Base-by-base conservation (phyloP, 1,140 invertebrate genomes). In the Charaxes varanes region DNA sequence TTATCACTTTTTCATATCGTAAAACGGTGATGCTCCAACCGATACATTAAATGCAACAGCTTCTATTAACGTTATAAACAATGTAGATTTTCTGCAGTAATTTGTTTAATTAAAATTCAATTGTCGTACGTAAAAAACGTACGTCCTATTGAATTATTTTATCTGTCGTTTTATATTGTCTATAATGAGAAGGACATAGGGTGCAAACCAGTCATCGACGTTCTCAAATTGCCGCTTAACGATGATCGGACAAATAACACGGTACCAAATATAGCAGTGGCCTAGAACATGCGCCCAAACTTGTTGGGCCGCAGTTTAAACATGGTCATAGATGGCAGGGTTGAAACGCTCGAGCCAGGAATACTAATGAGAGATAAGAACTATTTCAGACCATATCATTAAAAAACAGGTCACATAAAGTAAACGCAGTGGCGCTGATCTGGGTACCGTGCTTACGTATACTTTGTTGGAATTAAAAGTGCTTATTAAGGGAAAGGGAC, bases 361-460 rank as follows among this genome's bases (percentile, higher is more conserved):
- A 82, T 82, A 82, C 59, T 78, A 79, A 82, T 81, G 69, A 74
- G 53, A 43, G 40, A 23, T 40, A 49, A 44, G 33, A 62, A 68
- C 73, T 69, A 77, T 77, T 77, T 73, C 71, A 76, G 70, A 78
- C 62, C 58, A 60, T 69, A 62, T 64, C 53, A 73, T 74, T 71
- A 71, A 67, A 52, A 82, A 73, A 73, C 72, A 66, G 66, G 66
- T 73, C 68, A 76, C 71, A 79, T 72, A 68, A 64, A 71, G 56
- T 63, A 62, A 68, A 66, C 60, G 52, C 56, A 62, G 62, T 67
- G 58, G 64, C 60, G 62, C 51, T 63, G 59, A 69, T 71, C 63
- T 53, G 52, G 36, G 45, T 56, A 55, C 57, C 54, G 49, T 57
- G 36, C 46, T 55, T 55, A 55, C 53, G 43, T 61, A 51, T 58